Evolutionary conservation across 1,140 invertebrate species (phyloP), one percentile per base, ranked within the genome.

Genomic region (Uloborus diversus): DNA sequence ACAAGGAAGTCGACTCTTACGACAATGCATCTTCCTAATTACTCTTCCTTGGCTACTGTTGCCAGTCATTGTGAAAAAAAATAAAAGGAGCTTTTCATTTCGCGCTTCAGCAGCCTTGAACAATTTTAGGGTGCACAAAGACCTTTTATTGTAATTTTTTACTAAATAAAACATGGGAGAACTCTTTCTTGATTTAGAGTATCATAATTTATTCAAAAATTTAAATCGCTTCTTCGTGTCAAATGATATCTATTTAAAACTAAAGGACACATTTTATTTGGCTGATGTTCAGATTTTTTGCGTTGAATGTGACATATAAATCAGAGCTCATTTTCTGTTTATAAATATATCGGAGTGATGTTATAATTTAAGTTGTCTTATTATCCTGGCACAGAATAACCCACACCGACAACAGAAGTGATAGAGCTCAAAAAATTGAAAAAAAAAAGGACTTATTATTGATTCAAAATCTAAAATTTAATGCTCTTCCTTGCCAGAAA

Each of bases 21-120:
- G n/a, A 33, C 61, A 35, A 64, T 64, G n/a, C 37, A 17, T 64
- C 33, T 64, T 64, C 17, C 20, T 64, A 64, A 64, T 64, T 37
- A 64, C 61, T 28, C 33, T 64, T 33, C 30, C 33, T 2, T 13
- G 33, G 20, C 61, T 25, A n/a, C 9, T 37, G 61, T 64, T 37
- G 61, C 33, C 61, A 64, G 37, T 23, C 33, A n/a, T 64, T 64
- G 61, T 35, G 59, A 11, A 4, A n/a, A 32, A 20, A 20, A 59
- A 14, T 23, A n/a, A n/a, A 23, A 64, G 61, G 13, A 4, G 33
- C 20, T 7, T 20, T 23, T 20, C 25, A n/a, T 23, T 64, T n/a
- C 30, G 3, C 14, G 14, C 47, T 49, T 47, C 42, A 47, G n/a
- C 14, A 20, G 20, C 20, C 1, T 49, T 17, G 14, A 3, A 49